A percentile compares a stretch with the other conserved stretches of the same genome.
These are phyloP conservation scores for Trissolcus basalis DNA, from an alignment of 1,140 invertebrate genomes.

Conservation along the genomic window DNA sequence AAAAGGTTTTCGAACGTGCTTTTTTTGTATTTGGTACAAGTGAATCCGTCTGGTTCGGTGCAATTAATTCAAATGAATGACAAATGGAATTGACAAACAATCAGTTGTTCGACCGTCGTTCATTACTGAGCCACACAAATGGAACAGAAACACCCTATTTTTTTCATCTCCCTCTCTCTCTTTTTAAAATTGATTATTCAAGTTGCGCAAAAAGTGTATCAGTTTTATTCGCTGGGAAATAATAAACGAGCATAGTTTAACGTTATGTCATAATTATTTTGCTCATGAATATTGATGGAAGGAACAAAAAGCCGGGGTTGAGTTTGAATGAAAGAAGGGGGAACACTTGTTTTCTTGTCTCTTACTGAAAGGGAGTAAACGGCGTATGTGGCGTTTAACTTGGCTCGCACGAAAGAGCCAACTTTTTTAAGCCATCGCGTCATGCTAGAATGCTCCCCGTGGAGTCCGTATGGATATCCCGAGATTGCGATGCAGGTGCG, in stretches of 20 bases:
- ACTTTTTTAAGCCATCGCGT: slow-evolving; percentile 38
- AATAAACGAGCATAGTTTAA: slow-evolving; percentile 4
- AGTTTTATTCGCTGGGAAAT: slow-evolving; percentile 17
- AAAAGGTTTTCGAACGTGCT: too few species aligned
- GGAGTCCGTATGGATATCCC: slow-evolving; percentile 44
- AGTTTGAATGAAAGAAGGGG: slow-evolving; percentile 33
- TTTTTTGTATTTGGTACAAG: too few species aligned
- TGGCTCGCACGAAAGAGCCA: slow-evolving; percentile 37
- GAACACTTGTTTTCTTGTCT: slow-evolving; percentile 30
- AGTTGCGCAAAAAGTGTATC: not conserved
- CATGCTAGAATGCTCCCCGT: slow-evolving; percentile 46
- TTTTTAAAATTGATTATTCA: slow-evolving; percentile 9
- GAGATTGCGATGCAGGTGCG: slow-evolving; percentile 24
- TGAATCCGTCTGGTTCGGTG: too few species aligned
- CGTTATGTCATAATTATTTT: slow-evolving; percentile 25
- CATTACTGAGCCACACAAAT: too few species aligned
- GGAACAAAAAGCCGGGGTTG: slow-evolving; percentile 5
- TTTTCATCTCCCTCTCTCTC: too few species aligned
- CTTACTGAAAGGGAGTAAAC: slow-evolving; percentile 17
- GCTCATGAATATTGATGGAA: slow-evolving; percentile 23
- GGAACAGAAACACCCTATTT: too few species aligned
- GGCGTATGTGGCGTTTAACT: slow-evolving; percentile 38
- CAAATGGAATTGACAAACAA: too few species aligned
- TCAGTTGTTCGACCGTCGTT: too few species aligned
- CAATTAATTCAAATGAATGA: too few species aligned